Base-by-base conservation (phyloP, 2,797 vertebrate species). In the Ctenopoma multispine region DNA sequence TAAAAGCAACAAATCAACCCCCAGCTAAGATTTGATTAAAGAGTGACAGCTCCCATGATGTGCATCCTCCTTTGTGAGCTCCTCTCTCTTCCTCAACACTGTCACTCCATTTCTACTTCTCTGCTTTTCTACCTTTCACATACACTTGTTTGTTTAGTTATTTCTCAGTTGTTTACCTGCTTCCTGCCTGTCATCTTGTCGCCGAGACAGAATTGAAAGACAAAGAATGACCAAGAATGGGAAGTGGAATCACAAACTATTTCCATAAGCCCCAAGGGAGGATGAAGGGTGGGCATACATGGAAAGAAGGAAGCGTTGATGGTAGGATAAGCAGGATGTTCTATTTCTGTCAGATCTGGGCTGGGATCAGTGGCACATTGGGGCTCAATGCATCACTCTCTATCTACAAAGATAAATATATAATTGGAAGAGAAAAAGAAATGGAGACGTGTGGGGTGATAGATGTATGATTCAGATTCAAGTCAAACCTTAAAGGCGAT, bases 21-120 rank as follows among this genome's bases (percentile, higher is more conserved):
- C 84, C 81, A 81, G 83, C 77, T 79, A 81, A 59, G 75, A 83
- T 86, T 58, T 86, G 86, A 90, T 88, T 85, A 86, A 79, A 86
- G 57, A 77, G 43, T 34, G 14, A 76, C 73, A 67, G 67, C 43
- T 62, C 74, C 74, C 72, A 41, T 51, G 59, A 77, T 63, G 57
- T 59, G 36, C 44, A 0, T 67, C 73, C 29, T 72, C 31, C 69
- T 75, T 72, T 27, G 17, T 41, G 46, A 58, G 67, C 64, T 29
- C 57, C 1, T 2, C 15, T 74, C 38, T 56, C 36, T 40, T 57
- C 51, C 20, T 65, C 63, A 34, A 34, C 50, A 1, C 53, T 53
- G 29, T 24, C 13, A 1, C 6, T 17, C 7, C 3, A 10, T 21
- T 17, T 43, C 20, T 13, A n/a, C 44, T 3, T 56, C 31, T 38